Conservation (phyloP, 2,888 invertebrate genomes). For the Diarsia dahlii region DNA sequence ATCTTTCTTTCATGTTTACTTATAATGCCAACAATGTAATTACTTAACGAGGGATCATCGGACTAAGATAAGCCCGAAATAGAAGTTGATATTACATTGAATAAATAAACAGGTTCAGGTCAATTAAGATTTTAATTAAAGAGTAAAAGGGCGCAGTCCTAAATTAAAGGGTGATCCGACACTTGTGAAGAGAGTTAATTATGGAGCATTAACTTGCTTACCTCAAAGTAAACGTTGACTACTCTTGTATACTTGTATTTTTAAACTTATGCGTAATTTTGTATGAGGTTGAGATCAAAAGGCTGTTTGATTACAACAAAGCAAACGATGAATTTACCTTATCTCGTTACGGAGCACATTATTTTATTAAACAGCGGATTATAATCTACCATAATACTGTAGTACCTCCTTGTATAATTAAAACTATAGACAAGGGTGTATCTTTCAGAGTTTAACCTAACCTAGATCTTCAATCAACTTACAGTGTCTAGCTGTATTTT, state of each 20-base stretch:
- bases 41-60: slow-evolving; percentile 35
- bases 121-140: slow-evolving; percentile 60
- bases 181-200: slow-evolving; percentile 50
- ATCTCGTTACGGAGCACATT: background rate
- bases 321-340: background rate
- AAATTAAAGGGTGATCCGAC: slow-evolving; percentile 41
- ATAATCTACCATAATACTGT: background rate
- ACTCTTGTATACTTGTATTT: slow-evolving; percentile 4
- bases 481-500: slow-evolving; percentile 16
- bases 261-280: slow-evolving; percentile 12
- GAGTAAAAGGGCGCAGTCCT: slow-evolving; percentile 32
- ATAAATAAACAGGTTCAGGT: slow-evolving; percentile 52
- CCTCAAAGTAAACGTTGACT: slow-evolving; percentile 28
- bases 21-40: slow-evolving; percentile 23
- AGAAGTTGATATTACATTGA: slow-evolving; percentile 48
- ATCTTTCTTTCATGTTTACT: slow-evolving; percentile 33
- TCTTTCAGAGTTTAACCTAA: background rate
- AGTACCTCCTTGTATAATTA: too few species aligned
- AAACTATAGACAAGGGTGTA: background rate
- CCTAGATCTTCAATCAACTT: slow-evolving; percentile 1
- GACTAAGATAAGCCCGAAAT: slow-evolving; percentile 31
- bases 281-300: slow-evolving; percentile 23
- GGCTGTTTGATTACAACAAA: background rate
- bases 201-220: slow-evolving; percentile 25
- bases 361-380: background rate